Evolutionary conservation across 1,140 invertebrate species (phyloP).

Genomic region (Drosophila sucinea): DNA sequence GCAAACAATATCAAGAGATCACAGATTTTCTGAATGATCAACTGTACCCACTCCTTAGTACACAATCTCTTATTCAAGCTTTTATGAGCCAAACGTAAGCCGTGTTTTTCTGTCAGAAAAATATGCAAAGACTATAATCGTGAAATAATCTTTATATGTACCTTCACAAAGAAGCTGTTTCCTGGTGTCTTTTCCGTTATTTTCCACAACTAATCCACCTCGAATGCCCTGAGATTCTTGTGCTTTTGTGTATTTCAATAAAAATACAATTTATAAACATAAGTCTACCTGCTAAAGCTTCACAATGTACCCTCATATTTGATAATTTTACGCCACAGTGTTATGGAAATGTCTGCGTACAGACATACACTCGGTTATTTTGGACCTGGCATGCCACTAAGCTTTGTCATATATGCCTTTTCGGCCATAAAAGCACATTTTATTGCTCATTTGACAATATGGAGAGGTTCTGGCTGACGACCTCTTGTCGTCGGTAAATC

Average conservation of each 20-base stretch:
- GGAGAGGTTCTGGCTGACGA: conserved; percentile 18
- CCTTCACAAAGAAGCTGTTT: background rate
- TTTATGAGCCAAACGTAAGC: background rate
- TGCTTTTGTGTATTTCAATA: conserved; percentile 53
- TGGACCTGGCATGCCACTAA: conserved; percentile 1
- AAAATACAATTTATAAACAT: conserved; percentile 47
- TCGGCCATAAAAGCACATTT: conserved; percentile 52
- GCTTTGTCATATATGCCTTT: conserved; percentile 23
- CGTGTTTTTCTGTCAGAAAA: background rate
- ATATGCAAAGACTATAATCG: conserved; percentile 1
- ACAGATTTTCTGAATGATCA: too few species aligned
- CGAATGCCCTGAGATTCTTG: conserved; percentile 5
- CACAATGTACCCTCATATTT: conserved; percentile 18
- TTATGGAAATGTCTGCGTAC: conserved; percentile 39
- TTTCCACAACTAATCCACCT: conserved; percentile 21
- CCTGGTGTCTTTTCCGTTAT: background rate
- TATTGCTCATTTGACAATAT: conserved; percentile 66
- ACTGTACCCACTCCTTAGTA: too few species aligned
- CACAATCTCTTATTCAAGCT: background rate
- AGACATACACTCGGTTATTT: background rate
- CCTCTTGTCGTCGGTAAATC: conserved; percentile 46
- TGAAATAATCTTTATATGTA: background rate
- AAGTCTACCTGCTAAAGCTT: conserved; percentile 18
- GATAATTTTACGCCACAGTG: conserved; percentile 17
- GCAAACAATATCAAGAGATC: too few species aligned